Conservation (phyloP, 2,888 invertebrate species). For the Heterodera filipjevi region DNA sequence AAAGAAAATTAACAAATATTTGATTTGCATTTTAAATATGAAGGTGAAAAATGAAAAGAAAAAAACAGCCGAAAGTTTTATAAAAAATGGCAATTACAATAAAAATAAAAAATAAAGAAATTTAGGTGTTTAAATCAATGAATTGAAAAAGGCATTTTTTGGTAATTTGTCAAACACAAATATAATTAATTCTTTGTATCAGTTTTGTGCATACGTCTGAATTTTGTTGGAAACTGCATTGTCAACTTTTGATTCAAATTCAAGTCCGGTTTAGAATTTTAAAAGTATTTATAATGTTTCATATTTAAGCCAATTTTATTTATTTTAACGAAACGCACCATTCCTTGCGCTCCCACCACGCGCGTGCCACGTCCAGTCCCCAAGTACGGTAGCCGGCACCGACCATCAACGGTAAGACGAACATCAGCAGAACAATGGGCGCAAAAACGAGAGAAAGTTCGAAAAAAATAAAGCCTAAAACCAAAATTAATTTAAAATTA, state of each 20-base stretch:
- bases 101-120: no score
- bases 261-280: not conserved
- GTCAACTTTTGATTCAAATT: no score
- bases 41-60: no score
- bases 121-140: no score
- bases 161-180: no score
- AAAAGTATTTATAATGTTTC: not conserved
- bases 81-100: no score
- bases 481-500: not conserved
- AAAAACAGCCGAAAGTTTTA: no score
- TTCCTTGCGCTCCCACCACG: constrained; percentile 42
- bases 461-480: constrained; percentile 37
- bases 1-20: not conserved
- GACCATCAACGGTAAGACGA: constrained; percentile 40
- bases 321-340: constrained; percentile 28
- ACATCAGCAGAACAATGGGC: constrained; percentile 35
- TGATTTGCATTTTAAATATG: no score
- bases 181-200: no score
- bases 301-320: not conserved
- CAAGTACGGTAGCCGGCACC: constrained; percentile 38
- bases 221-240: no score
- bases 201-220: no score
- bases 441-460: constrained; percentile 37
- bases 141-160: no score
- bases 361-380: constrained; percentile 36